phyloP scores from a whole-genome alignment of 2,888 invertebrate species.

The Apamea epomidion region DNA sequence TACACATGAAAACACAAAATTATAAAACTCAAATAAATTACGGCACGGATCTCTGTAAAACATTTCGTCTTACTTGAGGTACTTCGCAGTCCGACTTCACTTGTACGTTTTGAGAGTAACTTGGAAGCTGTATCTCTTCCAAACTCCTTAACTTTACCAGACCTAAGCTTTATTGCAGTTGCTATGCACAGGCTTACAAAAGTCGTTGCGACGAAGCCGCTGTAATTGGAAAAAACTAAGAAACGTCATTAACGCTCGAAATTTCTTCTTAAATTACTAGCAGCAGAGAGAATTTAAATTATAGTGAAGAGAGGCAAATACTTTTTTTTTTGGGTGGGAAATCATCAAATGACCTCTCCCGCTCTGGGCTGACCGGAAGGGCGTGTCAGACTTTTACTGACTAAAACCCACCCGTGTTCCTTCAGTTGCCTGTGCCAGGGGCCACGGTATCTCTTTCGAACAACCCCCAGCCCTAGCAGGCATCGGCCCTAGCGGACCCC shows the following conservation, averaged over 20 bases:
- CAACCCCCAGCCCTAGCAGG: too few species aligned
- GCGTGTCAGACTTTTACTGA: too few species aligned
- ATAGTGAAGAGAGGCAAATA: slow-evolving; percentile 15
- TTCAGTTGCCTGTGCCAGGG: too few species aligned
- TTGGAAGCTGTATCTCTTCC: slow-evolving; percentile 61
- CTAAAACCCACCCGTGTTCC: too few species aligned
- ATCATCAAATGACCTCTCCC: too few species aligned
- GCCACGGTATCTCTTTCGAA: too few species aligned
- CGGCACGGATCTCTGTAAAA: slow-evolving; percentile 47
- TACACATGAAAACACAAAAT: slow-evolving; percentile 37
- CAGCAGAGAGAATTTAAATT: slow-evolving; percentile 29
- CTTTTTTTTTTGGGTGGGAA: too few species aligned
- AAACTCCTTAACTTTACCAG: slow-evolving; percentile 61
- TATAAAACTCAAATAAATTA: slow-evolving; percentile 61
- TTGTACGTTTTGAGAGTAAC: slow-evolving; percentile 59
- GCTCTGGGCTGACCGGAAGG: too few species aligned
- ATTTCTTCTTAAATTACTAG: slow-evolving; percentile 29
- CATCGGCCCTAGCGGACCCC: too few species aligned
- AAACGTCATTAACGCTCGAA: slow-evolving; percentile 48
- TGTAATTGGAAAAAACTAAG: slow-evolving; percentile 34
- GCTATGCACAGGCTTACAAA: slow-evolving; percentile 53
- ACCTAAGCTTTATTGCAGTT: slow-evolving; percentile 65
- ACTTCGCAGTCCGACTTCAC: slow-evolving; percentile 57
- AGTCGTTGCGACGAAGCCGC: slow-evolving; percentile 45
- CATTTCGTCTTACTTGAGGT: slow-evolving; percentile 53